Percentiles rank a stretch among this genome's conserved stretches.
phyloP scores from a whole-genome alignment of 2,113 vertebrate species.

The Gobio gobio region DNA sequence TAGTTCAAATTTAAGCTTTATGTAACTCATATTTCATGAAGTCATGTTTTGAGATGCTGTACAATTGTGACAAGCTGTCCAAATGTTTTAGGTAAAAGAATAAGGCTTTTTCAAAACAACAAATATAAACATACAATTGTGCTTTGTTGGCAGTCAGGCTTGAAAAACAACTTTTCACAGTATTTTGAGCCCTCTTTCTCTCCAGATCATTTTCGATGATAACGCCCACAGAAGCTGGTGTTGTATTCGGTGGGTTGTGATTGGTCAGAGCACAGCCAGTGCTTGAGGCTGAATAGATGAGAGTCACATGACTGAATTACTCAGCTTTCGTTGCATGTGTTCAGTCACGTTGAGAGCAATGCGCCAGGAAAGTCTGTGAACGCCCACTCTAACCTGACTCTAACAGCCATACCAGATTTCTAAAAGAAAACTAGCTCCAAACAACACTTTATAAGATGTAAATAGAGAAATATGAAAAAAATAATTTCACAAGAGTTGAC shows the following conservation, averaged over 20 bases:
- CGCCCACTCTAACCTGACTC: constrained; percentile 17
- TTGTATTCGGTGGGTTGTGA: constrained; percentile 7
- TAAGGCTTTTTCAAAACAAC: background rate
- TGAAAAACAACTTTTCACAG: background rate
- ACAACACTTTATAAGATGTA: background rate
- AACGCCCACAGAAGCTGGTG: constrained; percentile 36
- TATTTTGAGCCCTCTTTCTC: background rate
- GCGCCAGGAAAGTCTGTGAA: constrained; percentile 11
- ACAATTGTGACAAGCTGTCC: background rate
- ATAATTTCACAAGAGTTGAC: background rate
- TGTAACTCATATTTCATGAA: background rate
- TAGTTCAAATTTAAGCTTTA: background rate
- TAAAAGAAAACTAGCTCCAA: background rate
- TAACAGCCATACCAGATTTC: background rate
- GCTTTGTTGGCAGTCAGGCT: background rate
- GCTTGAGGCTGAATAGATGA: background rate
- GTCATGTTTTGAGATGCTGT: background rate
- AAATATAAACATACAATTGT: background rate
- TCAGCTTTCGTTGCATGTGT: constrained; percentile 19
- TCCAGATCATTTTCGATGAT: background rate
- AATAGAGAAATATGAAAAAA: background rate
- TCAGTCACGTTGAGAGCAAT: constrained; percentile 52
- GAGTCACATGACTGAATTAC: constrained; percentile 43
- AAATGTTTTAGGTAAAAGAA: background rate
- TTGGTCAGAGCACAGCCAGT: constrained; percentile 51